These are phyloP conservation scores for Mus caroli DNA, from an alignment of 2,797 vertebrate genomes.

Conservation along the genomic window DNA sequence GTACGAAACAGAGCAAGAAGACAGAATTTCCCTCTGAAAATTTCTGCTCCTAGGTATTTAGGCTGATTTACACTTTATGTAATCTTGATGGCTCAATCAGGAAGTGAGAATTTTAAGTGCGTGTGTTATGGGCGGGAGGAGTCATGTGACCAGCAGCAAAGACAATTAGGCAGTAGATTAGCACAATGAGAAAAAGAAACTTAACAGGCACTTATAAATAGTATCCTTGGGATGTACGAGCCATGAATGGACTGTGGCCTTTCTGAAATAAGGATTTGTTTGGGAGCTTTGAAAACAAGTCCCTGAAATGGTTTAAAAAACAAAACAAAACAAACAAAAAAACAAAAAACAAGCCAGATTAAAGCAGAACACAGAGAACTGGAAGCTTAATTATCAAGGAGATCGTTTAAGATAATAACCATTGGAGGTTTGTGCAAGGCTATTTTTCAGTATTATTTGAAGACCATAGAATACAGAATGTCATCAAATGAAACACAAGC, in stretches of 20 bases:
- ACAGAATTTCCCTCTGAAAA: slow-evolving; percentile 67
- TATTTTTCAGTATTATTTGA: slow-evolving; percentile 56
- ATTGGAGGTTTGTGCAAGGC: slow-evolving; percentile 31
- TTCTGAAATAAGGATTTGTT: slow-evolving; percentile 37
- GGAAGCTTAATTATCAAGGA: slow-evolving; percentile 69
- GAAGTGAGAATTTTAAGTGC: slow-evolving; percentile 87
- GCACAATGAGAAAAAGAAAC: slow-evolving; percentile 61
- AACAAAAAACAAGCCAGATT: slow-evolving; percentile 9
- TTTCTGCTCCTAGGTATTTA: slow-evolving; percentile 64
- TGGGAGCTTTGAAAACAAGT: slow-evolving; percentile 59
- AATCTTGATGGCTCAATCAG: slow-evolving; percentile 86
- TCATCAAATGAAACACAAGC: slow-evolving; percentile 24
- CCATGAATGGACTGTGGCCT: background rate
- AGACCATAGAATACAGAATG: background rate
- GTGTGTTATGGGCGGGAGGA: slow-evolving; percentile 82
- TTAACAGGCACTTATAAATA: slow-evolving; percentile 52
- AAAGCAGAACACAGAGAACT: slow-evolving; percentile 60
- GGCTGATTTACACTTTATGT: slow-evolving; percentile 84
- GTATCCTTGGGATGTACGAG: background rate
- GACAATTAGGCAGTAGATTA: slow-evolving; percentile 68
- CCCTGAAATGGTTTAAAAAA: background rate
- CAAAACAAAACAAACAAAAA: too few relatives aligned
- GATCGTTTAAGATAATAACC: background rate
- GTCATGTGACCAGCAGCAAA: slow-evolving; percentile 82
- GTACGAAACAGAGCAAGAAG: slow-evolving; percentile 54